Conservation (phyloP, 1,140 invertebrate species). For the Scaptomyza pallida region DNA sequence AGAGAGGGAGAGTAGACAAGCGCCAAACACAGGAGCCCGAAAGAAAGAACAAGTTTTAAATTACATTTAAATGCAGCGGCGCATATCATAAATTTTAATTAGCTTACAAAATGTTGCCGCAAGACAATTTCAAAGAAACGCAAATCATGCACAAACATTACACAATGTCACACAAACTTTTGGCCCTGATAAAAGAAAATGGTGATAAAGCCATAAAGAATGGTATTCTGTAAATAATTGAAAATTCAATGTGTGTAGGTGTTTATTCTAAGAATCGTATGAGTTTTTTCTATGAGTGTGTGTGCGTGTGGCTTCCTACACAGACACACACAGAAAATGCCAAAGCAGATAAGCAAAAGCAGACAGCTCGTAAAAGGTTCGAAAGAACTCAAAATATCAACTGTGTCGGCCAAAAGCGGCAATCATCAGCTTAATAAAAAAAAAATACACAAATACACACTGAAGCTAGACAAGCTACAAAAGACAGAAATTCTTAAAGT, state of each 20-base stretch:
- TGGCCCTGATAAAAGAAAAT: background rate
- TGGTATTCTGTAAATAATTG: slow-evolving; percentile 8
- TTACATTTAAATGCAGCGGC: slow-evolving; percentile 14
- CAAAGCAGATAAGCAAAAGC: slow-evolving; percentile 23
- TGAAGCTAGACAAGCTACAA: slow-evolving; percentile 14
- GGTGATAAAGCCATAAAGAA: background rate
- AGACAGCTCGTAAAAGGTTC: slow-evolving; percentile 30
- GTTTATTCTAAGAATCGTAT: background rate
- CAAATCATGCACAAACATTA: slow-evolving; percentile 23
- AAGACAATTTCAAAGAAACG: slow-evolving; percentile 1
- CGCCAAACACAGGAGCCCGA: slow-evolving; percentile 1
- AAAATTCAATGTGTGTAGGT: slow-evolving; percentile 1
- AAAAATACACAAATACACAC: too few species aligned
- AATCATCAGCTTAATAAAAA: slow-evolving; percentile 9
- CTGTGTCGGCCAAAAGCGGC: slow-evolving; percentile 5
- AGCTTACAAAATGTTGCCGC: background rate
- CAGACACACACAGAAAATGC: too few species aligned
- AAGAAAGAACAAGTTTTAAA: slow-evolving; percentile 21
- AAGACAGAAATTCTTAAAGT: slow-evolving; percentile 21
- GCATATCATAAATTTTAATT: slow-evolving; percentile 22
- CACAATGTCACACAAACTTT: slow-evolving; percentile 14
- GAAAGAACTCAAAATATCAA: slow-evolving; percentile 43
- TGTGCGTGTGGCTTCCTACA: slow-evolving; percentile 1
- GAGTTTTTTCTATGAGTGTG: too few species aligned
- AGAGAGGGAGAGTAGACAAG: too few species aligned